phyloP scores from a whole-genome alignment of 2,888 invertebrate genomes.

The Brenthis ino region DNA sequence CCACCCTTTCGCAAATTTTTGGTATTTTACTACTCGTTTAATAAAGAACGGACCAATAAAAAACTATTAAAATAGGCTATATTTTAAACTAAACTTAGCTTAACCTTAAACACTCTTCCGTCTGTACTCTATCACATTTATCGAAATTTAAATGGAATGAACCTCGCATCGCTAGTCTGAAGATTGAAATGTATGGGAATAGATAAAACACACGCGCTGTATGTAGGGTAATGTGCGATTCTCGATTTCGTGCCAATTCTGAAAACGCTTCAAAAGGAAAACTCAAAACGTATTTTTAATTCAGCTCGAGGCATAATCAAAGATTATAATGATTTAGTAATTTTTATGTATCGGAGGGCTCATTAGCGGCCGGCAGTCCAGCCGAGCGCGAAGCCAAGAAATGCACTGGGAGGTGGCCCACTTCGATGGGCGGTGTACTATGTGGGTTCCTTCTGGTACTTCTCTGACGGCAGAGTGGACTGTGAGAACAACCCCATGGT shows the following conservation, averaged over 20 bases:
- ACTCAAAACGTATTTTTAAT: conserved; percentile 15
- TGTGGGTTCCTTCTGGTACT: no score
- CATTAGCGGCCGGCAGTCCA: no score
- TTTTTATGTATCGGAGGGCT: no score
- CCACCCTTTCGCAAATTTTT: no score
- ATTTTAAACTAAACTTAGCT: not conserved
- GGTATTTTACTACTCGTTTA: no score
- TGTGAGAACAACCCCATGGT: no score
- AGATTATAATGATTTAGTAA: not conserved
- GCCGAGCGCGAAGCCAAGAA: no score
- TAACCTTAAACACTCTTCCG: conserved; percentile 6
- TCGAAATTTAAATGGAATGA: conserved; percentile 30
- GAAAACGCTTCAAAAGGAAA: conserved; percentile 27
- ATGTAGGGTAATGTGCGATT: conserved; percentile 37
- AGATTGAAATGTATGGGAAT: conserved; percentile 37
- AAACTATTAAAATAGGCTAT: not conserved
- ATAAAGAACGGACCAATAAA: no score
- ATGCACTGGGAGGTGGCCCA: no score
- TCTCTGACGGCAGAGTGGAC: no score
- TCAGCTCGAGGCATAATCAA: not conserved
- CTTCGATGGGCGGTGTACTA: no score
- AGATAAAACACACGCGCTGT: conserved; percentile 38
- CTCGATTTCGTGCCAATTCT: conserved; percentile 36
- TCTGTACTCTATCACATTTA: conserved; percentile 16
- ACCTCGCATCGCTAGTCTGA: conserved; percentile 27